Percentiles rank a stretch among this genome's conserved stretches.
These are phyloP conservation scores for Thelaira solivaga DNA, from an alignment of 2,888 invertebrate species.

Conservation along the genomic window DNA sequence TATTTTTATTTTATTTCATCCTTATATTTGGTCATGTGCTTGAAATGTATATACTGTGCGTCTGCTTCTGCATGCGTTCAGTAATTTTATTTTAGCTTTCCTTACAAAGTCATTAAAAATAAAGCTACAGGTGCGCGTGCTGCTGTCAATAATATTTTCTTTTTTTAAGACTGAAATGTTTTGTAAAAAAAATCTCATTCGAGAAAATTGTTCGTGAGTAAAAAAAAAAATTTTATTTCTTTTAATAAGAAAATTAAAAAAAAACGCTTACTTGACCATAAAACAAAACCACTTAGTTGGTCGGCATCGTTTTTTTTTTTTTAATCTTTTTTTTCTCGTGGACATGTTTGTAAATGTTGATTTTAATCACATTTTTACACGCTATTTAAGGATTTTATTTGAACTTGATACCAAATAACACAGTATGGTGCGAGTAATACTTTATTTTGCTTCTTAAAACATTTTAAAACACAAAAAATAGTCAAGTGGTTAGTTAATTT, in stretches of 20 bases:
- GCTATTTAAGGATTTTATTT: slow-evolving; percentile 65
- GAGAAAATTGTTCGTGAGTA: slow-evolving; percentile 3
- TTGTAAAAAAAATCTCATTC: too few species aligned
- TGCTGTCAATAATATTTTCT: slow-evolving; percentile 10
- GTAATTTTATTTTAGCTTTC: background rate
- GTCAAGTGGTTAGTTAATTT: slow-evolving; percentile 30
- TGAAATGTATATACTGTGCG: background rate
- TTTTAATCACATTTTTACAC: slow-evolving; percentile 67
- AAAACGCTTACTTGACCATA: background rate
- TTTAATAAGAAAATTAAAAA: background rate
- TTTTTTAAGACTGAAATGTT: background rate
- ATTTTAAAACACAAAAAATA: background rate
- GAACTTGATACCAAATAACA: slow-evolving; percentile 59
- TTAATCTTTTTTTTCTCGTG: background rate
- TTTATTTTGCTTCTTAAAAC: background rate
- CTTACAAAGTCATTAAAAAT: slow-evolving; percentile 3
- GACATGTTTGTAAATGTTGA: slow-evolving; percentile 28
- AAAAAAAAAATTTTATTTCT: background rate
- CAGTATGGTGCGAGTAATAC: background rate
- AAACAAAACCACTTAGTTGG: background rate
- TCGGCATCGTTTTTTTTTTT: slow-evolving; percentile 2
- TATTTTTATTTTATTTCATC: too few species aligned
- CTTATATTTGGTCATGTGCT: background rate
- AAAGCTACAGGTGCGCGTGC: slow-evolving; percentile 44
- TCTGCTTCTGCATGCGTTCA: too few species aligned